Percentiles rank a stretch among this genome's conserved stretches.
These are phyloP conservation scores for Gobio gobio DNA, from an alignment of 2,113 vertebrate species.

Conservation along the genomic window DNA sequence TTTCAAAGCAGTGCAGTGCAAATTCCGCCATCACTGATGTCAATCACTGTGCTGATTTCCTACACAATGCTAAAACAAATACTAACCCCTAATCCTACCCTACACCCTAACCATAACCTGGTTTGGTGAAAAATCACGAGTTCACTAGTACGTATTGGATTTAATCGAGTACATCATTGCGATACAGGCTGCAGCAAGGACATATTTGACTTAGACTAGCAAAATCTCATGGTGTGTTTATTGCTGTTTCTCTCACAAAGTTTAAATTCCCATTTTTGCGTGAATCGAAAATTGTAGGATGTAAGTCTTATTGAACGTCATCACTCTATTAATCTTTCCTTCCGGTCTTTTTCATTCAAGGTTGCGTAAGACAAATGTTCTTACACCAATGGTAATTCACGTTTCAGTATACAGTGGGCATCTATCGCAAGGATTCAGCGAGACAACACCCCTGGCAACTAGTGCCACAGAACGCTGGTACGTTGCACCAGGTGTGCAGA, in stretches of 20 bases:
- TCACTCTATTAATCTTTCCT: not conserved
- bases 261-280: not conserved
- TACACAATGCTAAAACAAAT: too few relatives aligned
- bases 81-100: too few relatives aligned
- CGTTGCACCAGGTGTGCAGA: constrained; percentile 72
- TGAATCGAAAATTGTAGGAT: not conserved
- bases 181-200: too few relatives aligned
- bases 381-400: constrained; percentile 66
- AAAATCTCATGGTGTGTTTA: not conserved
- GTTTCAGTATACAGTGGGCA: constrained; percentile 70
- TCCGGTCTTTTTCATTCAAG: constrained; percentile 55
- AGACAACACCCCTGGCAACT: constrained; percentile 57
- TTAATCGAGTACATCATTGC: too few relatives aligned
- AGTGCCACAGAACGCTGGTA: constrained; percentile 75
- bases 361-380: constrained; percentile 71
- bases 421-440: constrained; percentile 59
- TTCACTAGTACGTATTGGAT: too few relatives aligned
- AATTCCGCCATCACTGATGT: too few relatives aligned
- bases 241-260: not conserved
- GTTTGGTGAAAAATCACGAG: too few relatives aligned
- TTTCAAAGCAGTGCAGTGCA: too few relatives aligned
- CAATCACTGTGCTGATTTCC: too few relatives aligned
- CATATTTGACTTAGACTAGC: too few relatives aligned
- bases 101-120: too few relatives aligned
- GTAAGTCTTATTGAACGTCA: not conserved